Percentiles rank a stretch among this genome's conserved stretches.
These are phyloP conservation scores for Oithona nana DNA, from an alignment of 2,888 invertebrate genomes.

Conservation along the genomic window DNA sequence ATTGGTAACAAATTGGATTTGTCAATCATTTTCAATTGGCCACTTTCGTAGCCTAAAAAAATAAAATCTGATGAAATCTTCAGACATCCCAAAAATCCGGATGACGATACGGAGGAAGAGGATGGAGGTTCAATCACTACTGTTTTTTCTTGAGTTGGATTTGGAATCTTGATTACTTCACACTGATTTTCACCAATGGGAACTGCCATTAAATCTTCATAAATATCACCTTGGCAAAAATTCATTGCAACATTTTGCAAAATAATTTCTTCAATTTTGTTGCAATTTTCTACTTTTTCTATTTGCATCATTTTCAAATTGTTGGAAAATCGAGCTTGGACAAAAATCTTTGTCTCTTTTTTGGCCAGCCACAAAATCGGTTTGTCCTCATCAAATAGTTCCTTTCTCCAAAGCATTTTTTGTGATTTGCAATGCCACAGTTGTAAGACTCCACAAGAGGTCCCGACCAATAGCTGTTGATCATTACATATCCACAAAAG, in stretches of 20 bases:
- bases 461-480: neutral
- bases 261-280: neutral
- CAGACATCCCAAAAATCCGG: neutral
- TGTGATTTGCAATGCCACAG: neutral
- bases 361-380: neutral
- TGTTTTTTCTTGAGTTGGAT: neutral
- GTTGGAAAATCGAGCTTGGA: neutral
- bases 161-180: neutral
- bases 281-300: no score
- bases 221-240: neutral
- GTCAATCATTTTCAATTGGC: neutral
- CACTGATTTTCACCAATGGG: neutral
- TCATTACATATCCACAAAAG: neutral
- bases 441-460: neutral
- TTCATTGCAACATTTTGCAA: neutral
- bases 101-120: no score
- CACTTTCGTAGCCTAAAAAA: neutral
- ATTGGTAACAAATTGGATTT: neutral
- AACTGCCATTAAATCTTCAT: neutral
- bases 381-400: neutral
- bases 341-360: neutral
- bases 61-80: neutral
- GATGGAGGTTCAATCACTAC: no score
- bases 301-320: neutral
- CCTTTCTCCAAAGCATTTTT: neutral